A percentile compares a stretch with the other conserved stretches of the same genome.
Evolutionary conservation across 2,797 vertebrate species (phyloP).

Genomic region (Alcedo atthis): DNA sequence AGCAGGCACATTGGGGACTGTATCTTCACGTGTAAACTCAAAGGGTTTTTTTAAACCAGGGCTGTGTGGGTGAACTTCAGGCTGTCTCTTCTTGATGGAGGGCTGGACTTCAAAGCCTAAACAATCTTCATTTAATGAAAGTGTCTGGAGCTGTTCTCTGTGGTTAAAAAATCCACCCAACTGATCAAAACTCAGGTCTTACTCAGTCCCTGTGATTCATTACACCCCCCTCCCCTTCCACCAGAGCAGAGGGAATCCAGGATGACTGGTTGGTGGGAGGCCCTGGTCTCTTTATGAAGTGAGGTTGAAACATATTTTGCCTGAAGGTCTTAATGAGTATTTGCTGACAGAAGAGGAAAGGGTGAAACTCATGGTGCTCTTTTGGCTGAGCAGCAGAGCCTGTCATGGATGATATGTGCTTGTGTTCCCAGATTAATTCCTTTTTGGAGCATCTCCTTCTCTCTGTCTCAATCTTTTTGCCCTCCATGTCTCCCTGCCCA

Average conservation of each 20-base stretch:
- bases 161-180: not conserved
- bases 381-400: not conserved
- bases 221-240: not conserved
- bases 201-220: not conserved
- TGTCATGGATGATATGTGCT: accelerated
- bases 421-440: not conserved
- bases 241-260: accelerated
- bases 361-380: not conserved
- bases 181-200: not conserved
- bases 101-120: not conserved
- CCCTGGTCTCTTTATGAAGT: not conserved
- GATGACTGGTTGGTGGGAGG: not conserved
- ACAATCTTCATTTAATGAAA: not conserved
- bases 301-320: not conserved
- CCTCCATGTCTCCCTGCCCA: not conserved
- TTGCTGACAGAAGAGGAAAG: not conserved
- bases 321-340: not conserved
- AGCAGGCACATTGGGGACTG: not conserved
- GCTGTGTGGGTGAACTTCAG: not conserved
- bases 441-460: not conserved
- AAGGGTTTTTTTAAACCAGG: not conserved
- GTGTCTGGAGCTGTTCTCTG: not conserved
- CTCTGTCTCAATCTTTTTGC: not conserved
- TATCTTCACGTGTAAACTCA: not conserved
- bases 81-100: not conserved